phyloP scores from a whole-genome alignment of 2,888 invertebrate species.

The Ophion slaviceki region DNA sequence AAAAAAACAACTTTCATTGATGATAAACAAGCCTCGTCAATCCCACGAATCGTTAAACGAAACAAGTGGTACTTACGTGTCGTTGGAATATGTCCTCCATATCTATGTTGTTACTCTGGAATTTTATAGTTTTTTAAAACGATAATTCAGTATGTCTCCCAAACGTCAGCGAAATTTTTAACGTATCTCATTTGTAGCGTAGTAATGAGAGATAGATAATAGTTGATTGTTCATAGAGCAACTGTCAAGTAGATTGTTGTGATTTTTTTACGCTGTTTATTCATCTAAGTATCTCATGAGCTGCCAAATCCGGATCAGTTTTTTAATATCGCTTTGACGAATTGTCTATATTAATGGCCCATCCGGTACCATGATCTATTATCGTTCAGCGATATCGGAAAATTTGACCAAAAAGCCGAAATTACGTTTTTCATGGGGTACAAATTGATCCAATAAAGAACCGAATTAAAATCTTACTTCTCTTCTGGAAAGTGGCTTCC shows the following conservation, averaged over 20 bases:
- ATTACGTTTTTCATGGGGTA: background rate
- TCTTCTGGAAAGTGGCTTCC: slow-evolving; percentile 84
- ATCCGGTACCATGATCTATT: too few relatives aligned
- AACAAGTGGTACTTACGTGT: slow-evolving; percentile 81
- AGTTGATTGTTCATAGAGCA: too few relatives aligned
- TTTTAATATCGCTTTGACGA: too few relatives aligned
- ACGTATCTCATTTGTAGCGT: background rate
- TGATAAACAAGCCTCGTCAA: too few relatives aligned
- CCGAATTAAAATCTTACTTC: slow-evolving; percentile 80
- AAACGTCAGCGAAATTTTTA: background rate
- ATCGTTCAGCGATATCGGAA: background rate
- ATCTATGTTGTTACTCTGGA: slow-evolving; percentile 87
- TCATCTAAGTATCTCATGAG: too few relatives aligned
- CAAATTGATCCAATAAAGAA: background rate
- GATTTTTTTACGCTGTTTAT: background rate
- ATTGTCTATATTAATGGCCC: too few relatives aligned
- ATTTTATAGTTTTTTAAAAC: slow-evolving; percentile 36
- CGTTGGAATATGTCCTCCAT: slow-evolving; percentile 88
- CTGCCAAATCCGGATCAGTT: too few relatives aligned
- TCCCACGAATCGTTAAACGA: background rate
- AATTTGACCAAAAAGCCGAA: background rate
- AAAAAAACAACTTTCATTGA: too few relatives aligned
- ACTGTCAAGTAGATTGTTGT: background rate
- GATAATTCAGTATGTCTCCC: background rate
- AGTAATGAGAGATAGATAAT: too few relatives aligned